Percentiles rank a stretch among this genome's conserved stretches.
phyloP scores from a whole-genome alignment of 2,888 invertebrate genomes.

The Rhagium mordax region DNA sequence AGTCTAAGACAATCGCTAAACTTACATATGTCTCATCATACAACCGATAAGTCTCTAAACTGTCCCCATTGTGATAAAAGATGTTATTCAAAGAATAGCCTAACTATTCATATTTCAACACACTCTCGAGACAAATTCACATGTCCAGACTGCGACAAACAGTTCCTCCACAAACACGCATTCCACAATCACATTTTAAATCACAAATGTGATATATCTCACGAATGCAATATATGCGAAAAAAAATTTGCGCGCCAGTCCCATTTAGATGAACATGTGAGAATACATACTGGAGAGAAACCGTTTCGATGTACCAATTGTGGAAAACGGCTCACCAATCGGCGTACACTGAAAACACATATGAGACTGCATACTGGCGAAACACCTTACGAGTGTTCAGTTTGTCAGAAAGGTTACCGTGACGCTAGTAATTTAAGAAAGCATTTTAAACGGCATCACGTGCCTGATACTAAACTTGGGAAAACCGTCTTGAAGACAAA shows the following conservation, averaged over 20 bases:
- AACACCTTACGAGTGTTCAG: conserved; percentile 59
- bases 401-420: conserved; percentile 58
- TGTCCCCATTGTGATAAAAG: conserved; percentile 28
- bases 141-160: conserved; percentile 19
- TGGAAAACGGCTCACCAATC: conserved; percentile 64
- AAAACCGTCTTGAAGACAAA: neutral
- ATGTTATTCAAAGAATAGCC: conserved; percentile 15
- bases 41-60: conserved; percentile 1
- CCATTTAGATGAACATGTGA: conserved; percentile 63
- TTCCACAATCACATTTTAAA: conserved; percentile 17
- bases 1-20: conserved; percentile 18
- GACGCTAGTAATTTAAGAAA: conserved; percentile 38
- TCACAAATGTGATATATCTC: conserved; percentile 9
- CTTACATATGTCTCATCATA: conserved; percentile 24
- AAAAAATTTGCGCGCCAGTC: conserved; percentile 53
- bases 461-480: neutral
- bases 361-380: conserved; percentile 65
- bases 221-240: conserved; percentile 49
- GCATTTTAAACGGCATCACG: conserved; percentile 34
- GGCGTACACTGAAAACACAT: conserved; percentile 64
- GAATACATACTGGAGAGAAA: conserved; percentile 64
- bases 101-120: conserved; percentile 13
- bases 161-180: neutral
- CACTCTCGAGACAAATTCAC: neutral
- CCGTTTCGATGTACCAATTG: conserved; percentile 65